Evolutionary conservation across 1,140 invertebrate genomes (phyloP).

Genomic region (Mercenaria mercenaria): DNA sequence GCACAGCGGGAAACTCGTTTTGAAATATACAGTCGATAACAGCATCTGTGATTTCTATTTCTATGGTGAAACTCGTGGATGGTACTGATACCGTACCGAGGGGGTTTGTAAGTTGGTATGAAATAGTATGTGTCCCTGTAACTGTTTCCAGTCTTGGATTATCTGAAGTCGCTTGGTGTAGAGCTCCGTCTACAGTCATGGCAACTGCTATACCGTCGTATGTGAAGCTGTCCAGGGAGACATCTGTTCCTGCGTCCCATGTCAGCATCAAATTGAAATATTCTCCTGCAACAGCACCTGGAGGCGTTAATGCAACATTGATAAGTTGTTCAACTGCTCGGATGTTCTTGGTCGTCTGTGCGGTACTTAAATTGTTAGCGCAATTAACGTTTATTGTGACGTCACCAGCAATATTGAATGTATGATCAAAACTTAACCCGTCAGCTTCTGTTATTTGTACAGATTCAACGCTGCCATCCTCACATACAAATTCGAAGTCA

Average conservation of each 20-base stretch:
- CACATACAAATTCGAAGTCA: neutral
- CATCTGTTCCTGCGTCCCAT: constrained; percentile 31
- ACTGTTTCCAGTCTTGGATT: neutral
- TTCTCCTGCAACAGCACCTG: constrained; percentile 1
- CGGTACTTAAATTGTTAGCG: constrained; percentile 22
- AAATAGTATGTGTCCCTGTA: neutral
- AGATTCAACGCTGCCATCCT: neutral
- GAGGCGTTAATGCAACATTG: neutral
- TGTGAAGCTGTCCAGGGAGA: neutral
- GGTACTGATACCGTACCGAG: neutral
- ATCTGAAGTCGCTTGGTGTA: neutral
- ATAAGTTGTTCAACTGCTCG: constrained; percentile 25
- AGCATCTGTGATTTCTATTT: constrained; percentile 32
- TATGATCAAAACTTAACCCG: neutral
- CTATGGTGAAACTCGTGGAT: neutral
- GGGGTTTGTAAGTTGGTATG: neutral
- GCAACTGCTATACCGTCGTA: neutral
- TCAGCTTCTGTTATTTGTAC: neutral
- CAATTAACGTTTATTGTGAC: neutral
- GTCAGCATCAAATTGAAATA: neutral
- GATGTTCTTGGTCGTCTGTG: too few species aligned
- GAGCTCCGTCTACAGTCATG: neutral
- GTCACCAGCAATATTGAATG: neutral
- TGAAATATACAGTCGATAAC: constrained; percentile 17
- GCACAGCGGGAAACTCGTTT: neutral